phyloP scores from a whole-genome alignment of 2,113 vertebrate species.

The Hippolais icterina region DNA sequence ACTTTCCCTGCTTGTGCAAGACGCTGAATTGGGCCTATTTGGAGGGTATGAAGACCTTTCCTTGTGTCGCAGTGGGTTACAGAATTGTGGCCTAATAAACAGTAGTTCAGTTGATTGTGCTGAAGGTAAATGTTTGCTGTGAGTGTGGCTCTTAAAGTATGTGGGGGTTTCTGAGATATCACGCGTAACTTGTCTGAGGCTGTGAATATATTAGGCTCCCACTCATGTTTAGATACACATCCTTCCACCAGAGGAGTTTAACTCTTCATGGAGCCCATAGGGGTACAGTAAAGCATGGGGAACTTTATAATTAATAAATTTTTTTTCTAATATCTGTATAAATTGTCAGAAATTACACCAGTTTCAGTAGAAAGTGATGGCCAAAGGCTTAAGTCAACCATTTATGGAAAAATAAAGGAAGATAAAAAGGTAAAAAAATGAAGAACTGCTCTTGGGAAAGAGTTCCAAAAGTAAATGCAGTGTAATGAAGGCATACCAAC shows the following conservation, averaged over 20 bases:
- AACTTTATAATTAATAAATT: not conserved
- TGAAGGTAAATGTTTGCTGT: not conserved
- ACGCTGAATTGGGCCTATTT: not conserved
- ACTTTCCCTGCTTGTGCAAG: not conserved
- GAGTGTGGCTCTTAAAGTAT: not conserved
- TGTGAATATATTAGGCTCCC: not conserved
- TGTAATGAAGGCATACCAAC: not conserved
- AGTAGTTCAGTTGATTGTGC: not conserved
- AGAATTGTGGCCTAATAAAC: not conserved
- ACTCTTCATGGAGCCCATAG: not conserved
- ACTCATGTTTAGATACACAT: not conserved
- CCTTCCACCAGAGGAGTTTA: not conserved
- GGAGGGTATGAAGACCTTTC: not conserved
- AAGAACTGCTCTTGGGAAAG: not conserved
- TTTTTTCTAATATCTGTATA: not conserved
- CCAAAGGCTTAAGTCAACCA: not conserved
- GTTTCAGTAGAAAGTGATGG: not conserved
- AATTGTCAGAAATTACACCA: not conserved
- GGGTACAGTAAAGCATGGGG: not conserved
- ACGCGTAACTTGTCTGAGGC: not conserved
- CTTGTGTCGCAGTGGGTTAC: fast-evolving
- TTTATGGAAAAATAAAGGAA: not conserved
- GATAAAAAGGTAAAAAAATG: not conserved
- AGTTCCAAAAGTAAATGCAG: not conserved
- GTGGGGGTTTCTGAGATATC: not conserved